Percentiles rank a stretch among this genome's conserved stretches.
Evolutionary conservation across 1,140 invertebrate genomes (phyloP).

Genomic region (Akabosia matsudoensis): DNA sequence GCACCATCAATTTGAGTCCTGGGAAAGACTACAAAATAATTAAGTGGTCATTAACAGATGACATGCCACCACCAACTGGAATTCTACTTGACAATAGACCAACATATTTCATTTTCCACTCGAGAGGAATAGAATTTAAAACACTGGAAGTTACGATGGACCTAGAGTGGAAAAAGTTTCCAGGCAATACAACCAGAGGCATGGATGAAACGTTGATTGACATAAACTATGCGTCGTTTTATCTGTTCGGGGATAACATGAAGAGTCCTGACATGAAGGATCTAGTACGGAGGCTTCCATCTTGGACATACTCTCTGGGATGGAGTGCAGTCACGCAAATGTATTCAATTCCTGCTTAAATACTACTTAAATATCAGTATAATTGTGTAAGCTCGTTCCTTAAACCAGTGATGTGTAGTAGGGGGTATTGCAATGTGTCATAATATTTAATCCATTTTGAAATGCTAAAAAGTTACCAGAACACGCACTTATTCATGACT

Average conservation of each 20-base stretch:
- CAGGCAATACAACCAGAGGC: background rate
- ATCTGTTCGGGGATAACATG: conserved; percentile 50
- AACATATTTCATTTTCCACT: conserved; percentile 51
- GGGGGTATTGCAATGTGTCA: too few species aligned
- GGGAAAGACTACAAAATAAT: conserved; percentile 47
- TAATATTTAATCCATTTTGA: too few species aligned
- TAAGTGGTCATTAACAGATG: conserved; percentile 52
- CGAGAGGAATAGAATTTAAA: conserved; percentile 46
- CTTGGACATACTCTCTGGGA: conserved; percentile 45
- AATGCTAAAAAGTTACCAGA: too few species aligned
- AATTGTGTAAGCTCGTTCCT: too few species aligned
- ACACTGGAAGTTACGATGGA: conserved; percentile 47
- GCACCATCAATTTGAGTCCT: conserved; percentile 52
- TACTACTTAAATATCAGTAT: background rate
- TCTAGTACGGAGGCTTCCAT: conserved; percentile 45
- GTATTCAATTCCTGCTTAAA: conserved; percentile 20
- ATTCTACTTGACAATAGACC: conserved; percentile 46
- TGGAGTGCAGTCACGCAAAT: conserved; percentile 40
- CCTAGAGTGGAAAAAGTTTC: conserved; percentile 33
- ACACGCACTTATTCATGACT: too few species aligned
- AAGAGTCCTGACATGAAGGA: conserved; percentile 43
- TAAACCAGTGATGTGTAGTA: too few species aligned
- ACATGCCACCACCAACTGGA: conserved; percentile 47
- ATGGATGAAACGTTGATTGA: conserved; percentile 44
- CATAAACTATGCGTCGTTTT: conserved; percentile 52